Percentiles rank a stretch among this genome's conserved stretches.
Conservation (phyloP, 2,888 invertebrate species). For the Steinernema scapterisci region DNA sequence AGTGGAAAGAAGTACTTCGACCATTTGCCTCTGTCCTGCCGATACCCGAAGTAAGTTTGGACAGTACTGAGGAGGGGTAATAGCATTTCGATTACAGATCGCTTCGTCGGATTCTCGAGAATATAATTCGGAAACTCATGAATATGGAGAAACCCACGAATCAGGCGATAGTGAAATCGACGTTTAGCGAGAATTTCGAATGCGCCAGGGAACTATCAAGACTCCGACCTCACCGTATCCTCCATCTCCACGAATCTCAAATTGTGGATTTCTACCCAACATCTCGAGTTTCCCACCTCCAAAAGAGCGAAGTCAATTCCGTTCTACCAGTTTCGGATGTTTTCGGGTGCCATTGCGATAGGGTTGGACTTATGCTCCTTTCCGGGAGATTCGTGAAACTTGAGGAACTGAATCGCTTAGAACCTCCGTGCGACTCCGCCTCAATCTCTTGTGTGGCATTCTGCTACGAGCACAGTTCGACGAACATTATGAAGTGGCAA, state of each 20-base stretch:
- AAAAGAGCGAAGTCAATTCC: not conserved
- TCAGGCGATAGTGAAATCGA: not conserved
- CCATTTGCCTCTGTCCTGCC: not conserved
- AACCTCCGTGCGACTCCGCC: slow-evolving; percentile 1
- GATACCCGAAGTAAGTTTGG: not conserved
- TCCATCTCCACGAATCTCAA: not conserved
- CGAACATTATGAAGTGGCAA: not conserved
- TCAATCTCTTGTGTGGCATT: slow-evolving; percentile 6
- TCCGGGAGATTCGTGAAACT: not conserved
- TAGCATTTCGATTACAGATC: not conserved
- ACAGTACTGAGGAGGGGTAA: no score
- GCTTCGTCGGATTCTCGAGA: slow-evolving; percentile 1
- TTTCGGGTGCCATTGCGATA: not conserved
- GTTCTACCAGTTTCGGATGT: not conserved
- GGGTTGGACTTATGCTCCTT: not conserved
- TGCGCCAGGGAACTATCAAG: not conserved
- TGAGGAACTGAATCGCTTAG: not conserved
- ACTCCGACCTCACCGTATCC: not conserved
- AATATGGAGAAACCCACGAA: slow-evolving; percentile 9
- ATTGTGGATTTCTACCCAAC: slow-evolving; percentile 19
- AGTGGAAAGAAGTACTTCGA: not conserved
- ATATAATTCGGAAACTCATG: not conserved
- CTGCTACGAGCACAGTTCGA: slow-evolving; percentile 10
- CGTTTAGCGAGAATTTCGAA: not conserved
- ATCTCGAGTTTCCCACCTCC: not conserved